phyloP scores from a whole-genome alignment of 2,797 vertebrate genomes.

The Chanos chanos region DNA sequence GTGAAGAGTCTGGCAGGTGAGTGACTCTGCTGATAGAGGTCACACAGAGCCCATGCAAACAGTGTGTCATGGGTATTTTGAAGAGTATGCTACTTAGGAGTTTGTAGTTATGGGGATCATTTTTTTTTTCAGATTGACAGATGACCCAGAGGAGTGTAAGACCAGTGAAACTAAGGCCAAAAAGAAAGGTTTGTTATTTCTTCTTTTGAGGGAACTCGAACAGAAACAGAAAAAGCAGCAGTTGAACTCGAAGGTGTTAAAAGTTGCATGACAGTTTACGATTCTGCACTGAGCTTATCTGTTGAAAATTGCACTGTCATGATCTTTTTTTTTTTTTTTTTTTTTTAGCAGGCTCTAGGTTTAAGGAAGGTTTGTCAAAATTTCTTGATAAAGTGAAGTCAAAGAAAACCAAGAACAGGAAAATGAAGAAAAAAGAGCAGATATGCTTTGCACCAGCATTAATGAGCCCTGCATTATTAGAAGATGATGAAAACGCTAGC shows the following conservation, averaged over 20 bases:
- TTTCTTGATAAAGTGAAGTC: conserved; percentile 61
- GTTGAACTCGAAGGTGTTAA: too few species aligned
- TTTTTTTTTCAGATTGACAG: conserved; percentile 42
- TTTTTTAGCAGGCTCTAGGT: conserved; percentile 55
- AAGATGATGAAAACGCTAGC: conserved; percentile 35
- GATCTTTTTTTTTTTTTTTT: background rate
- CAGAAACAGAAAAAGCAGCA: too few species aligned
- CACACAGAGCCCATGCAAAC: background rate
- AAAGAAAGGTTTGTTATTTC: conserved; percentile 57
- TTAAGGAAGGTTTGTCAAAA: conserved; percentile 62
- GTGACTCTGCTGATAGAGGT: background rate
- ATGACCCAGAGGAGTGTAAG: conserved; percentile 37
- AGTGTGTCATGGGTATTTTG: background rate
- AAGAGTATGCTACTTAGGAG: background rate
- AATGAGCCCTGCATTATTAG: conserved; percentile 9
- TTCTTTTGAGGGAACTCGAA: background rate
- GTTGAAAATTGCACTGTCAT: background rate
- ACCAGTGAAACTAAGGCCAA: conserved; percentile 47
- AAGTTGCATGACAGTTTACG: conserved; percentile 11
- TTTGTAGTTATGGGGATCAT: conserved; percentile 9
- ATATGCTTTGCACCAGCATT: conserved; percentile 18
- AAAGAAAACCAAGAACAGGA: conserved; percentile 64
- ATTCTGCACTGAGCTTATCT: conserved; percentile 16
- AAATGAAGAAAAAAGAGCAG: conserved; percentile 54
- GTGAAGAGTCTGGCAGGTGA: conserved; percentile 39